phyloP scores from a whole-genome alignment of 1,140 invertebrate genomes.

The Drosophila kanapiae region DNA sequence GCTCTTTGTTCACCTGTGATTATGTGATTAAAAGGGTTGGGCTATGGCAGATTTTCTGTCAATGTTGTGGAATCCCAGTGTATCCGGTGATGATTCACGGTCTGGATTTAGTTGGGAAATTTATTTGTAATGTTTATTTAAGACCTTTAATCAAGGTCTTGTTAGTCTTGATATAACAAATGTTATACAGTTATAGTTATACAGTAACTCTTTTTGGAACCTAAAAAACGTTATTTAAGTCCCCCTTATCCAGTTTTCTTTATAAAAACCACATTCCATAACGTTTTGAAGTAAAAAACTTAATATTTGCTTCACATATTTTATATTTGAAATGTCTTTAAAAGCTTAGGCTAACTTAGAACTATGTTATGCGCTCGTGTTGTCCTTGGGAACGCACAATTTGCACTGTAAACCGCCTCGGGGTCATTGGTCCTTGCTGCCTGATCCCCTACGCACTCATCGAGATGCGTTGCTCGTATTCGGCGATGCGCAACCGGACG shows the following conservation, averaged over 20 bases:
- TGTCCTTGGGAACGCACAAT: constrained; percentile 63
- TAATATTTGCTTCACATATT: constrained; percentile 1
- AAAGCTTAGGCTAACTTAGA: constrained; percentile 27
- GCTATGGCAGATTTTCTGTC: not conserved
- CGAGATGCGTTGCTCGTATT: constrained; percentile 79
- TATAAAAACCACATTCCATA: not conserved
- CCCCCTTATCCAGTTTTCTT: not conserved
- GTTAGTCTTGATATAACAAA: not conserved
- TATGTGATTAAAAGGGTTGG: constrained; percentile 8
- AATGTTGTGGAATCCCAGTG: not conserved
- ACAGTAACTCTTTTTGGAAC: not conserved
- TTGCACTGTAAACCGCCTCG: constrained; percentile 30
- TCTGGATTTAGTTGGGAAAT: not conserved
- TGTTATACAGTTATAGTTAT: not conserved
- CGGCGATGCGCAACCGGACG: constrained; percentile 73
- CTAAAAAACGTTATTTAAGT: too few species aligned
- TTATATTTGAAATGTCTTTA: constrained; percentile 41
- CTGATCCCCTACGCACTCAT: constrained; percentile 55
- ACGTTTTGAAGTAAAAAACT: not conserved
- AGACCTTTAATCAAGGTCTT: not conserved
- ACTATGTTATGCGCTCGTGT: constrained; percentile 6
- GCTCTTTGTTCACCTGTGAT: constrained; percentile 12
- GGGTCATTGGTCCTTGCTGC: not conserved
- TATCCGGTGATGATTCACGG: not conserved
- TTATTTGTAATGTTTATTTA: not conserved